Conservation (phyloP, 2,113 vertebrate species). For the Salvelinus alpinus region DNA sequence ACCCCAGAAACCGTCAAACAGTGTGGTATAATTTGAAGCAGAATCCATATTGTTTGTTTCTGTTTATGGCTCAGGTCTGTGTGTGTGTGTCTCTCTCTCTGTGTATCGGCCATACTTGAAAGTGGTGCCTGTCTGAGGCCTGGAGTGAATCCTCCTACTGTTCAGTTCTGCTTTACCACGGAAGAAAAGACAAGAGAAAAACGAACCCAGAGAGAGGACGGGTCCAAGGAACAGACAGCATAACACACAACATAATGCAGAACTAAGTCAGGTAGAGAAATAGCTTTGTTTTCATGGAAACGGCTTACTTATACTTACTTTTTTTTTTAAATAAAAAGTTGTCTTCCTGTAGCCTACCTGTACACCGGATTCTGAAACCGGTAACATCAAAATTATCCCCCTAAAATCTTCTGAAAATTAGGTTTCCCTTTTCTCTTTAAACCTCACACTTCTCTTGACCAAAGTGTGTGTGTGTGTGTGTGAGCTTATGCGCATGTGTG, state of each 20-base stretch:
- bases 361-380: not conserved
- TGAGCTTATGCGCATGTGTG: conserved; percentile 7
- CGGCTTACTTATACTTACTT: not conserved
- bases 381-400: not conserved
- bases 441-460: conserved; percentile 9
- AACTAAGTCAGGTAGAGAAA: not conserved
- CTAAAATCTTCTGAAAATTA: too few relatives aligned
- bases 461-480: conserved; percentile 35
- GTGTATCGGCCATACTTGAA: conserved; percentile 31
- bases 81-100: conserved; percentile 21
- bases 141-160: conserved; percentile 23
- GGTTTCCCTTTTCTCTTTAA: not conserved
- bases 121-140: conserved; percentile 13
- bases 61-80: conserved; percentile 29
- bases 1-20: too few relatives aligned
- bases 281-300: not conserved
- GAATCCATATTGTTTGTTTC: conserved; percentile 41
- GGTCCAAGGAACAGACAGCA: not conserved
- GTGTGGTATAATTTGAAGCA: conserved; percentile 9
- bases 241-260: conserved; percentile 37
- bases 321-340: not conserved
- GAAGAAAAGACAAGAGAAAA: not conserved
- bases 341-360: not conserved
- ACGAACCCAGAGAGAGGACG: not conserved
- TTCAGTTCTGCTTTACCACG: conserved; percentile 28